Conservation (phyloP, 1,140 invertebrate species). For the Leptoteleia sp. region DNA sequence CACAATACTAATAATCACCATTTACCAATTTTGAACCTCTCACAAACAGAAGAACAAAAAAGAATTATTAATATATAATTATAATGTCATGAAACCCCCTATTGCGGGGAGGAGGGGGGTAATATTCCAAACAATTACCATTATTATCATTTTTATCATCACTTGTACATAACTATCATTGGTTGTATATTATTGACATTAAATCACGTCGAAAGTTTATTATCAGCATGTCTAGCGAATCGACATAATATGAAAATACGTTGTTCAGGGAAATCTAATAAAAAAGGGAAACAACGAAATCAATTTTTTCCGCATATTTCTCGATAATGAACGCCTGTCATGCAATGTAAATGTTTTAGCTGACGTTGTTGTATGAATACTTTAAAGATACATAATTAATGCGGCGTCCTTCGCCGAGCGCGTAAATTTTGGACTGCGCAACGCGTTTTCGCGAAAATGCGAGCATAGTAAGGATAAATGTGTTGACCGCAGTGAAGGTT, state of each 20-base stretch:
- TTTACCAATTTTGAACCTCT: too few species aligned
- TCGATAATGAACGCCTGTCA: slow-evolving; percentile 36
- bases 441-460: slow-evolving; percentile 38
- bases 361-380: slow-evolving; percentile 37
- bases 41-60: too few species aligned
- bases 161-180: too few species aligned
- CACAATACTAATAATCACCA: too few species aligned
- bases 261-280: slow-evolving; percentile 13
- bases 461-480: slow-evolving; percentile 6
- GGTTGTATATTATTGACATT: too few species aligned
- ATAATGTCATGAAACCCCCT: too few species aligned
- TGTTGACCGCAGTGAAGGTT: slow-evolving; percentile 7
- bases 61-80: too few species aligned
- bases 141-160: too few species aligned
- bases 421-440: slow-evolving; percentile 38
- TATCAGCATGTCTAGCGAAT: too few species aligned
- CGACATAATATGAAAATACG: slow-evolving; percentile 33
- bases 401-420: slow-evolving; percentile 19
- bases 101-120: too few species aligned
- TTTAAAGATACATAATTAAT: slow-evolving; percentile 59
- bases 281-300: slow-evolving; percentile 28
- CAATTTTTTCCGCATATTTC: slow-evolving; percentile 28
- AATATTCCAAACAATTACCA: too few species aligned
- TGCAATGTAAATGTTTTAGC: slow-evolving; percentile 48
- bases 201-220: too few species aligned